These are phyloP conservation scores for Eublepharis macularius DNA, from an alignment of 2,113 vertebrate species.

Conservation along the genomic window DNA sequence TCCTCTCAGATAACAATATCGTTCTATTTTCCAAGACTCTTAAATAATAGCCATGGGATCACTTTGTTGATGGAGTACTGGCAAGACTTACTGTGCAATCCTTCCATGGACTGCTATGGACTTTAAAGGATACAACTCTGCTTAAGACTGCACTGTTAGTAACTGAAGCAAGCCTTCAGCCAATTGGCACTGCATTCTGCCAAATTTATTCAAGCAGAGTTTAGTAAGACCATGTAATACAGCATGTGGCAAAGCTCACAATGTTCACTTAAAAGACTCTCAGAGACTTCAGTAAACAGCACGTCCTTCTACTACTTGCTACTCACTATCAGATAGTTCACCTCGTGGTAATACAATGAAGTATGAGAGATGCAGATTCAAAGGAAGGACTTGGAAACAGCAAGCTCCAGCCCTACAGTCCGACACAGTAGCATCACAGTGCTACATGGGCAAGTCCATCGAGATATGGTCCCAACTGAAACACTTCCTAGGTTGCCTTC, in stretches of 20 bases:
- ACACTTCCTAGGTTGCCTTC: neutral
- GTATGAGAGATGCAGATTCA: neutral
- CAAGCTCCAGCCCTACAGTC: neutral
- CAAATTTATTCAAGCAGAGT: neutral
- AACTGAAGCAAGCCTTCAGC: neutral
- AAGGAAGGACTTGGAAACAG: neutral
- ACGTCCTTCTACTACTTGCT: neutral
- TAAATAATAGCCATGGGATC: neutral
- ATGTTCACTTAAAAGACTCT: neutral
- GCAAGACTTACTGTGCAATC: neutral
- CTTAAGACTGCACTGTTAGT: no score
- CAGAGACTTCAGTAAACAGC: neutral
- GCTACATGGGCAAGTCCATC: neutral
- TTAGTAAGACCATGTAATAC: neutral
- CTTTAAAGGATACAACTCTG: no score
- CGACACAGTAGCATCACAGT: neutral
- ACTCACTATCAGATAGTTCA: no score
- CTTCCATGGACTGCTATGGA: no score
- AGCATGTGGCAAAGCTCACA: neutral
- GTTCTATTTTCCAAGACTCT: neutral
- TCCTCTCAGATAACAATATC: neutral
- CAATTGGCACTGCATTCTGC: neutral
- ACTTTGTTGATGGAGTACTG: neutral
- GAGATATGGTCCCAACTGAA: neutral
- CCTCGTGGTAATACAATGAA: neutral